phyloP scores from a whole-genome alignment of 2,797 vertebrate species.

The Pseudopleuronectes americanus region DNA sequence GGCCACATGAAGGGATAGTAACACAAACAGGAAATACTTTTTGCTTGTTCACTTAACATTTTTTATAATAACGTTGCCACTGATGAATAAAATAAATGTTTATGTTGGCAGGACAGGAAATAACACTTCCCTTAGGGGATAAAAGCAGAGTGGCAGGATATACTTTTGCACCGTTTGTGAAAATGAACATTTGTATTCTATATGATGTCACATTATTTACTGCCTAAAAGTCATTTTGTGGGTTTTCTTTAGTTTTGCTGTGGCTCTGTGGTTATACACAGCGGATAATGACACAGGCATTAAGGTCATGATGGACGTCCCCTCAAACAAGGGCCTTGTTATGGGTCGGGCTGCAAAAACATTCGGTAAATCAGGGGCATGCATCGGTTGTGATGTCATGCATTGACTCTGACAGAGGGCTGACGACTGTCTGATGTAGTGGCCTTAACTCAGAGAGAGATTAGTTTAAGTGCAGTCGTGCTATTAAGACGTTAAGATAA shows the following conservation, averaged over 20 bases:
- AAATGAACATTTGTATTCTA: too few relatives aligned
- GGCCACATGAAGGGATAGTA: not conserved
- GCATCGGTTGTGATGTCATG: constrained; percentile 52
- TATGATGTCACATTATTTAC: not conserved
- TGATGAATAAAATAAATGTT: constrained; percentile 4
- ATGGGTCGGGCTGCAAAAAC: constrained; percentile 55
- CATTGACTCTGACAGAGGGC: constrained; percentile 19
- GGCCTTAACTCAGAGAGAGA: constrained; percentile 15
- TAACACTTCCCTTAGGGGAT: not conserved
- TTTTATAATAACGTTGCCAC: constrained; percentile 14
- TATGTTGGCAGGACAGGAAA: not conserved
- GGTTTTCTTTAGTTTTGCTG: not conserved
- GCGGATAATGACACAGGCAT: not conserved
- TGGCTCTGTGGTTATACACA: not conserved
- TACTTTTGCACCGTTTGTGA: too few relatives aligned
- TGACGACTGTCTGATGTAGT: not conserved
- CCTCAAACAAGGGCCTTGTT: constrained; percentile 11
- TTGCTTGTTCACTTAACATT: not conserved
- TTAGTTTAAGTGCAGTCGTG: constrained; percentile 21
- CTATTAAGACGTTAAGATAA: constrained; percentile 11
- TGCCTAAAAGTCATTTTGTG: not conserved
- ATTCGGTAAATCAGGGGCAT: constrained; percentile 36
- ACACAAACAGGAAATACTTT: constrained; percentile 29
- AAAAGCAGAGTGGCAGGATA: not conserved
- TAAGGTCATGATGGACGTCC: constrained; percentile 45